Base-by-base conservation (phyloP, 2,888 invertebrate species). In the Colostygia pectinataria region DNA sequence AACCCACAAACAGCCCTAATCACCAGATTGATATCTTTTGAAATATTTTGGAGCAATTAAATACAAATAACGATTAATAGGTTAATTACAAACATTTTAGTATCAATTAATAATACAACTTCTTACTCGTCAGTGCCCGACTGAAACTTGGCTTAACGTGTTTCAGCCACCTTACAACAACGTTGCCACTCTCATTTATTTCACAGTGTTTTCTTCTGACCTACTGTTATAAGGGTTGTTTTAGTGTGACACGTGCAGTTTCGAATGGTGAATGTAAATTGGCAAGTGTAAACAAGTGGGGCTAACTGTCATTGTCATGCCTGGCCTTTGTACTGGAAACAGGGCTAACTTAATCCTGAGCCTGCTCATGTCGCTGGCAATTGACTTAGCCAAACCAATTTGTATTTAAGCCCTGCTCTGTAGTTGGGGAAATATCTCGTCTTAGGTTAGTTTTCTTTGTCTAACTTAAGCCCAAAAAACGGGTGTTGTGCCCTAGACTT, bases 261-360 rank as follows among this genome's bases (percentile, higher is more conserved):
- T 50, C 7, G 20, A 32, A 25, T 28, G 3, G 70, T 41, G 68
- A 32, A 32, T 13, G 1, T 39, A 58, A 34, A 25, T 23, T 73
- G 57, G 74, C 57, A 42, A 59, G 59, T 65, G 65, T 60, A 66
- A 73, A 76, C 76, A 72, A 74, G 74, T 74, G 65, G 65, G 68
- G 72, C 73, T 78, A 78, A 81, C 79, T 80, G 79, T 78, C 80
- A 77, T 76, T 80, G 79, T 77, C 75, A 77, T 70, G 71, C 65
- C 62, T 68, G 60, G 77, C 69, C 73, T 77, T 77, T 74, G 71
- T 77, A 68, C 67, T 70, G 64, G 69, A 69, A 69, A 73, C 67
- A 62, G 63, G 62, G 64, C 71, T 77, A 75, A 77, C 67, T 76
- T 77, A 79, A 79, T 77, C 71, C 74, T 27, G 15, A 32, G 52